phyloP scores from a whole-genome alignment of 23 tunicate species.

The Trididemnum clinides region DNA sequence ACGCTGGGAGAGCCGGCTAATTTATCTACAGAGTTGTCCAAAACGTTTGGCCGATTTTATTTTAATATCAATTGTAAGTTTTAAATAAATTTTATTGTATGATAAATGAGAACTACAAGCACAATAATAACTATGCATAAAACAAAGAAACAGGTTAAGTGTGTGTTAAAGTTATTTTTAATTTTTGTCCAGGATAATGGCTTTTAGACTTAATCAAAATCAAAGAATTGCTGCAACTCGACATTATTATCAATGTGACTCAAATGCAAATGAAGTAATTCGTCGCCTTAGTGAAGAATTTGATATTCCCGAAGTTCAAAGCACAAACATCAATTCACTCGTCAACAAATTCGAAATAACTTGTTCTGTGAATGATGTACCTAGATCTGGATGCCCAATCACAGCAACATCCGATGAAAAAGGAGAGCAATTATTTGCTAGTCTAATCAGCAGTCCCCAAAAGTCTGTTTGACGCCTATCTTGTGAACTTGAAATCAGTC shows the following conservation, averaged over 20 bases:
- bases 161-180: slow-evolving; percentile 27
- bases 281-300: slow-evolving; percentile 31
- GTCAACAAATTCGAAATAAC: slow-evolving; percentile 34
- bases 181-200: slow-evolving; percentile 23
- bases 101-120: slow-evolving; percentile 35
- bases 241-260: slow-evolving; percentile 31
- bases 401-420: slow-evolving; percentile 37
- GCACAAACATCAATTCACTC: slow-evolving; percentile 20
- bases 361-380: slow-evolving; percentile 31
- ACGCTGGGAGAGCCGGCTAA: too few relatives aligned
- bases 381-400: slow-evolving; percentile 33
- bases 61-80: slow-evolving; percentile 17
- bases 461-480: slow-evolving; percentile 31
- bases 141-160: slow-evolving; percentile 17
- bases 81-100: slow-evolving; percentile 18
- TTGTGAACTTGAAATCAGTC: slow-evolving; percentile 26
- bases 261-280: slow-evolving; percentile 22
- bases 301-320: slow-evolving; percentile 19
- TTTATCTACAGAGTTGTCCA: slow-evolving; percentile 10
- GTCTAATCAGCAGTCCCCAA: slow-evolving; percentile 32
- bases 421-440: slow-evolving; percentile 27
- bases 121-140: slow-evolving; percentile 15
- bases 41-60: slow-evolving; percentile 15
- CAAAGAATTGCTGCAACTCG: slow-evolving; percentile 29
- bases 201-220: slow-evolving; percentile 34